phyloP scores from a whole-genome alignment of 2,888 invertebrate species.

The Volucella inanis region DNA sequence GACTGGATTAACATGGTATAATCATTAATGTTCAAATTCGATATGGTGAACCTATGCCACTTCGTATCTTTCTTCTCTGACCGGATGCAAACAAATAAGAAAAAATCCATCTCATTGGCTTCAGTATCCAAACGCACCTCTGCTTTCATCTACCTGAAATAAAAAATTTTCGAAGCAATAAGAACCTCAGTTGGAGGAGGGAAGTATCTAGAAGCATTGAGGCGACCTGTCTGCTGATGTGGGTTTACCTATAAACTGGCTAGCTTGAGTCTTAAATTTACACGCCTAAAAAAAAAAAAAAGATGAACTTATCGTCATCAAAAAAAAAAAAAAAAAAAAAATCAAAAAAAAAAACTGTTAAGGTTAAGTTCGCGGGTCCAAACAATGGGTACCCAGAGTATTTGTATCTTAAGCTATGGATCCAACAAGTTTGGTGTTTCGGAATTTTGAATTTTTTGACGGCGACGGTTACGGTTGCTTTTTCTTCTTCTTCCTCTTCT shows the following conservation, averaged over 20 bases:
- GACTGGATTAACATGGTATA: constrained; percentile 51
- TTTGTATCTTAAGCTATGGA: background rate
- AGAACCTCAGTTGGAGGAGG: background rate
- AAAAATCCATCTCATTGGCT: background rate
- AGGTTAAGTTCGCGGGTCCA: constrained; percentile 40
- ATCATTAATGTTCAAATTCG: constrained; percentile 52
- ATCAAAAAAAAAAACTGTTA: constrained; percentile 15
- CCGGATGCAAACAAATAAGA: background rate
- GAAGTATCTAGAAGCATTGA: background rate
- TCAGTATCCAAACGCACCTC: constrained; percentile 32
- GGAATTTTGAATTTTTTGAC: constrained; percentile 38
- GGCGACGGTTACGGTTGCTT: constrained; percentile 20
- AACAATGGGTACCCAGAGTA: constrained; percentile 10
- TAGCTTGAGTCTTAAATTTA: background rate
- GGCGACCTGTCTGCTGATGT: constrained; percentile 1
- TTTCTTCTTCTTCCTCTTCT: constrained; percentile 17
- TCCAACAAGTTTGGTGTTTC: constrained; percentile 44
- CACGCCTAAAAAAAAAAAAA: background rate
- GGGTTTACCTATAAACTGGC: background rate
- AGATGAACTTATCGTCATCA: background rate
- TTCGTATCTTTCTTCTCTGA: background rate
- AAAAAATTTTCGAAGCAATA: constrained; percentile 2
- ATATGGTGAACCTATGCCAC: background rate
- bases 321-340: background rate
- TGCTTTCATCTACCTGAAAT: constrained; percentile 29